These are phyloP conservation scores for Botia almorhae DNA, from an alignment of 2,797 vertebrate genomes.

Conservation along the genomic window DNA sequence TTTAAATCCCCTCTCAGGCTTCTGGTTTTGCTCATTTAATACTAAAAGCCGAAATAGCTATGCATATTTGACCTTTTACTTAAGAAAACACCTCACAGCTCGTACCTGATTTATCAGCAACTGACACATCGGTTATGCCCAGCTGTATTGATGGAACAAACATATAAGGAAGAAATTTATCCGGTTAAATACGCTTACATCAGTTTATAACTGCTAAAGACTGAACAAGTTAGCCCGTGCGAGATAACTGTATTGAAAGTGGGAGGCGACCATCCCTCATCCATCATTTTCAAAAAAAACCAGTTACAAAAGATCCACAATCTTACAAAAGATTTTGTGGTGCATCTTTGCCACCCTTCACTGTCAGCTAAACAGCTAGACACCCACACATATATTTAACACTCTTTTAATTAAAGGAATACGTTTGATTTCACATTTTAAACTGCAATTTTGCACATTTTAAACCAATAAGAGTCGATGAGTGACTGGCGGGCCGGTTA, in stretches of 20 bases:
- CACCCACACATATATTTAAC: constrained; percentile 23
- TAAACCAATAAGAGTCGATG: constrained; percentile 8
- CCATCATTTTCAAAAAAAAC: constrained; percentile 33
- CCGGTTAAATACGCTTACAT: neutral
- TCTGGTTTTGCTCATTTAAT: constrained; percentile 58
- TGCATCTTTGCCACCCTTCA: constrained; percentile 15
- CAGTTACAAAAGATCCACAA: constrained; percentile 43
- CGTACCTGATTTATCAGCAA: neutral
- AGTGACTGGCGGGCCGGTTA: constrained; percentile 18
- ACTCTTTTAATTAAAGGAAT: constrained; percentile 27
- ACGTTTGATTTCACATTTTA: constrained; percentile 9
- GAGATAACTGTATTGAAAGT: constrained; percentile 28
- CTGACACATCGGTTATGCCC: constrained; percentile 54
- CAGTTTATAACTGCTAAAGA: neutral
- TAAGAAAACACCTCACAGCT: neutral
- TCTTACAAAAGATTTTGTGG: neutral
- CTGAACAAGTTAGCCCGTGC: constrained; percentile 3
- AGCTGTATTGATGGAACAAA: neutral
- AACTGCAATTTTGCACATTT: neutral
- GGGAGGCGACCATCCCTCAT: neutral
- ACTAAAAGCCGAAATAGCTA: neutral
- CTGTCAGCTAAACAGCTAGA: constrained; percentile 30
- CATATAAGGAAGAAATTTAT: neutral
- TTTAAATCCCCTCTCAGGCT: constrained; percentile 57
- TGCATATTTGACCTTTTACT: neutral